A percentile compares a stretch with the other conserved stretches of the same genome.
These are phyloP conservation scores for Sebastes miniatus DNA, from an alignment of 2,797 vertebrate species.

Conservation along the genomic window DNA sequence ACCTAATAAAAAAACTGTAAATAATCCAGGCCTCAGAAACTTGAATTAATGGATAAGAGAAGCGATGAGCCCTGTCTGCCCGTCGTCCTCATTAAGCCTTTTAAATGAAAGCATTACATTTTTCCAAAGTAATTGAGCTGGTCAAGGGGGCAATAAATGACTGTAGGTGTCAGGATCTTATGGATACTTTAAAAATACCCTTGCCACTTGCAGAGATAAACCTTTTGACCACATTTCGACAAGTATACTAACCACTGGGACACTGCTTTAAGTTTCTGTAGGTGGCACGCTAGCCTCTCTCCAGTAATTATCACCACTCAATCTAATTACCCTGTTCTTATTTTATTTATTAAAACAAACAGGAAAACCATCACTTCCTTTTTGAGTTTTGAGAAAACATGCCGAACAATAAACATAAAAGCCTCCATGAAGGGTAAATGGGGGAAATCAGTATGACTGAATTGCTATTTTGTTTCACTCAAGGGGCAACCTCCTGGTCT, in stretches of 20 bases:
- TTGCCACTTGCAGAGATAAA: slow-evolving; percentile 1
- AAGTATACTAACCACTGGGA: neutral
- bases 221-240: neutral
- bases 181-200: slow-evolving; percentile 13
- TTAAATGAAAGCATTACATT: slow-evolving; percentile 3
- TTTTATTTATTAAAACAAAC: neutral
- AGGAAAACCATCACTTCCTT: neutral
- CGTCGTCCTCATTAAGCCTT: slow-evolving; percentile 2
- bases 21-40: neutral
- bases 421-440: neutral
- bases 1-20: neutral
- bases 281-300: neutral
- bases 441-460: neutral
- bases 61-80: neutral
- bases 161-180: neutral
- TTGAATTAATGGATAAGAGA: slow-evolving; percentile 4
- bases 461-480: too few species aligned
- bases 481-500: too few species aligned
- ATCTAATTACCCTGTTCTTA: neutral
- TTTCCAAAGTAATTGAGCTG: slow-evolving; percentile 18
- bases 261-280: neutral
- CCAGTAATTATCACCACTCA: neutral
- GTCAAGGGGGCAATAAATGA: slow-evolving; percentile 10
- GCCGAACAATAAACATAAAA: neutral
- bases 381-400: neutral